Evolutionary conservation across 2,888 invertebrate species (phyloP), one percentile per base, ranked within the genome.

Genomic region (Aleiodes alternator): DNA sequence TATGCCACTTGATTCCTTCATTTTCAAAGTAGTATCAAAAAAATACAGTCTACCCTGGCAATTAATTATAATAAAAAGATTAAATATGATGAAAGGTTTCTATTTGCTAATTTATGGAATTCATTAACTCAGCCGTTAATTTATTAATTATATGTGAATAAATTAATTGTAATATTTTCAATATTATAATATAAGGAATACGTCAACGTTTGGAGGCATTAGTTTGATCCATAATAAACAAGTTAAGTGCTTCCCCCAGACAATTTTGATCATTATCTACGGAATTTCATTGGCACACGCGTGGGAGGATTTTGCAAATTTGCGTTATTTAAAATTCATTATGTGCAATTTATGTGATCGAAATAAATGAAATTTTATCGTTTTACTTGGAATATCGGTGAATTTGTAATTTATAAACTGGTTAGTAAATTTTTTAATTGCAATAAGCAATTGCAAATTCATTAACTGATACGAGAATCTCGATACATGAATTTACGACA

Each of bases 301-400:
- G 87, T 86, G 86, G 87, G 85, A 87, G 87, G 85, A 87, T 86
- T 84, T 82, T 80, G 78, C 82, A 81, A 80, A 55, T 55, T 7
- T n/a, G 23, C 29, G 50, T 69, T 59, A 64, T 72, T 59, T 48
- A 29, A 14, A 23, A 56, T 74, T 50, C 14, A 48, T 12, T 23
- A 16, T 16, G 38, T 57, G 31, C 43, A 56, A 56, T 55, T 48
- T 34, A 43, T 68, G 11, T 71, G 43, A 11, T 50, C n/a, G 51
- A 56, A 43, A 16, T 48, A n/a, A 50, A 66, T 48, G 12, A 31
- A 57, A 9, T 71, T 64, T 43, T 14, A 14, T 14, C 16, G 48
- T 7, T 64, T 38, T 8, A 64, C 16, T 14, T 11, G 23, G 16
- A 14, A 64, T 64, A 43, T 14, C 3, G 8, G 43, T 9, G 6